These are phyloP conservation scores for Gyrodactylus salaris DNA, from an alignment of 1,140 invertebrate species.

Conservation along the genomic window DNA sequence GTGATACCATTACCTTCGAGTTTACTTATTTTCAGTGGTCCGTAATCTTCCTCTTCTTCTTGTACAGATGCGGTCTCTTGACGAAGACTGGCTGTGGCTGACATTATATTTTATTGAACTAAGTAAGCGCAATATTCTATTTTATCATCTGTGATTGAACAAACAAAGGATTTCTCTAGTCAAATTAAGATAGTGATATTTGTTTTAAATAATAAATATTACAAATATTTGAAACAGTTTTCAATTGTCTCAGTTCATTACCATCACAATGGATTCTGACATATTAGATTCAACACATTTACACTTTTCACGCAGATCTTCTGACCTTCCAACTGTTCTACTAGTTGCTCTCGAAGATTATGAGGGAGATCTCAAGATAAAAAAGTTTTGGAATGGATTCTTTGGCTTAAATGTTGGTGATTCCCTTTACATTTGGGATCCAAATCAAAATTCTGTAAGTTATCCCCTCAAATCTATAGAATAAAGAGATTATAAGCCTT, in stretches of 20 bases:
- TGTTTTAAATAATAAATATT: not conserved
- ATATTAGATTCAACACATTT: not conserved
- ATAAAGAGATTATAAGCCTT: not conserved
- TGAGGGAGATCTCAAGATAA: not conserved
- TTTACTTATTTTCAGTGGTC: constrained; percentile 3
- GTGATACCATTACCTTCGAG: constrained; percentile 31
- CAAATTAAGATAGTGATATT: too few species aligned
- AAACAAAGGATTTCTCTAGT: too few species aligned
- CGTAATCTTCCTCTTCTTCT: constrained; percentile 1
- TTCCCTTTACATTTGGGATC: not conserved
- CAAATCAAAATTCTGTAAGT: not conserved
- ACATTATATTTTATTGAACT: too few species aligned
- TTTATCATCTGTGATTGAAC: not conserved
- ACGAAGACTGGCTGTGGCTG: not conserved
- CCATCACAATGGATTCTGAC: not conserved
- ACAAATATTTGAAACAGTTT: too few species aligned
- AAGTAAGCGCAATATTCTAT: not conserved
- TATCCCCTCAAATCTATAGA: too few species aligned
- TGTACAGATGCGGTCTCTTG: not conserved
- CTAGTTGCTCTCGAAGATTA: not conserved
- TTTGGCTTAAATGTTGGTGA: not conserved
- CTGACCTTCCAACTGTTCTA: not conserved
- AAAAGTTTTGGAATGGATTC: not conserved
- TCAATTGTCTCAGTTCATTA: not conserved
- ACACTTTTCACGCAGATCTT: not conserved